Evolutionary conservation across 2,888 invertebrate species (phyloP), one percentile per base, ranked within the genome.

Genomic region (Tigriopus californicus): DNA sequence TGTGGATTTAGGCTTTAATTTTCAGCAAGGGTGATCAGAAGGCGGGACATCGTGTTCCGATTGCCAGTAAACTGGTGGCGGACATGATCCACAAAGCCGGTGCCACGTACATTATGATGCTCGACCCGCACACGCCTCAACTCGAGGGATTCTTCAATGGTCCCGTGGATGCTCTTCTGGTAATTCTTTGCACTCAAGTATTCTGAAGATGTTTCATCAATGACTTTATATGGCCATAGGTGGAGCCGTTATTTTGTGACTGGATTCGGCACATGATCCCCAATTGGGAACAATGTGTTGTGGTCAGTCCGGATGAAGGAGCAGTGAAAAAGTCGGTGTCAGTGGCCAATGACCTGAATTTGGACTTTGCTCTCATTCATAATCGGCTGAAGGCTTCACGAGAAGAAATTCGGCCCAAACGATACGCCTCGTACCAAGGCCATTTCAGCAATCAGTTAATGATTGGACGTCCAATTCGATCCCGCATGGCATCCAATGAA

Each of bases 81-180:
- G 25, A 57, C 22, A 18, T 57, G 25, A n/a, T 57, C 13, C 42
- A 57, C 13, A 57, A 57, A 20, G 42, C 57, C 8, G 57, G 57
- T 22, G 57, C 57, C 13, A 22, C 18, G 10, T 46, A 57, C 25
- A 46, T 57, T 46, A 57, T 57, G 57, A 57, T 57, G 18, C 12
- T 57, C 15, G 57, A 57, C 13, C 57, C 57, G 8, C 57, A 46
- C 11, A 41, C 57, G n/a, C 57, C 57, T 57, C 57, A 57, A 44
- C 57, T 57, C 1, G 57, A 41, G 18, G 57, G 57, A 6, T 57
- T 57, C 24, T 57, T 57, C 46, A 46, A 46, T 13, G 13, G 20
- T 20, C 44, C 57, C 8, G 57, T 57, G 15, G 57, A 57, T 25
- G 25, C 57, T 10, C 25, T 57, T 5, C 22, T 46, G 57, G 57